Conservation (phyloP, 2,113 vertebrate genomes). For the Raja brachyura region DNA sequence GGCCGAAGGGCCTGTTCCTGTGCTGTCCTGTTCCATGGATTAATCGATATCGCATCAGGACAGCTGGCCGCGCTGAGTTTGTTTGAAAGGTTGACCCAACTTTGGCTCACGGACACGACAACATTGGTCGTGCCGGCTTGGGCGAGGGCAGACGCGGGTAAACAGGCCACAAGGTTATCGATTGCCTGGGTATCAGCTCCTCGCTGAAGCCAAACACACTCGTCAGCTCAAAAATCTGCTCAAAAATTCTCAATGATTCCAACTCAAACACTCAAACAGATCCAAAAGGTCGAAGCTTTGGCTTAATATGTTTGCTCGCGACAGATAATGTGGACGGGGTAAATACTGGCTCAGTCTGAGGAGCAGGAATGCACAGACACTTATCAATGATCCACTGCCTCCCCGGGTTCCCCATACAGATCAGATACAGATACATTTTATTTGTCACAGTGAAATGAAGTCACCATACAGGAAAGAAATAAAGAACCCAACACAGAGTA, state of each 20-base stretch:
- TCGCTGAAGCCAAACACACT: neutral
- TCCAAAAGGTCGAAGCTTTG: constrained; percentile 30
- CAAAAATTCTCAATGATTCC: neutral
- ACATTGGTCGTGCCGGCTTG: too few species aligned
- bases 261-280: constrained; percentile 18
- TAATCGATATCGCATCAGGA: neutral
- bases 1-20: too few species aligned
- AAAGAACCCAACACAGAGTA: too few species aligned
- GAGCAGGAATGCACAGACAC: neutral
- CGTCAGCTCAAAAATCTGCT: neutral
- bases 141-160: too few species aligned
- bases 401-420: too few species aligned
- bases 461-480: too few species aligned
- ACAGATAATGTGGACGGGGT: neutral
- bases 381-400: neutral
- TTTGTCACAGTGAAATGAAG: too few species aligned
- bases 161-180: neutral
- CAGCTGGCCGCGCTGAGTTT: neutral
- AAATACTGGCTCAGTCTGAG: neutral
- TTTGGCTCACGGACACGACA: neutral
- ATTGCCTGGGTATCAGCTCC: neutral
- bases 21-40: neutral
- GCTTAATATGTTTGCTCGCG: neutral
- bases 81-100: neutral
- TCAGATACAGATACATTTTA: too few species aligned